Evolutionary conservation across 2,113 vertebrate genomes (phyloP).

Genomic region (Microtus ochrogaster): DNA sequence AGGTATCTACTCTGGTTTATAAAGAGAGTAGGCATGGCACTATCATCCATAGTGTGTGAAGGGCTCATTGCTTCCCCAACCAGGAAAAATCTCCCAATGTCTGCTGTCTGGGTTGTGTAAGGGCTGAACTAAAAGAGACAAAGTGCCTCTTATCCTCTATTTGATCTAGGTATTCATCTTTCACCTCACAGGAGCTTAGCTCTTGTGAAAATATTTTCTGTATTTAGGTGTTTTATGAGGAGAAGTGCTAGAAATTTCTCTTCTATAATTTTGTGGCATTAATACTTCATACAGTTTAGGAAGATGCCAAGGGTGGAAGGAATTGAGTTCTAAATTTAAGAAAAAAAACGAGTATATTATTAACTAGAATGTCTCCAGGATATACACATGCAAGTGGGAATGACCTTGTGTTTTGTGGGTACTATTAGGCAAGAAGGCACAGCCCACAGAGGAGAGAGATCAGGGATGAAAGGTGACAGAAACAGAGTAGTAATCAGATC

Average conservation of each 20-base stretch:
- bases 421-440: background rate
- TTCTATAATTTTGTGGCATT: background rate
- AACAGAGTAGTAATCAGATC: background rate
- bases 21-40: background rate
- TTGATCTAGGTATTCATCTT: background rate
- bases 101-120: background rate
- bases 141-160: background rate
- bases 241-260: background rate
- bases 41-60: background rate
- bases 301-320: background rate
- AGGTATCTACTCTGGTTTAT: background rate
- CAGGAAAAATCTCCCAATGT: background rate
- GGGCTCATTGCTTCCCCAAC: background rate
- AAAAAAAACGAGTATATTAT: background rate
- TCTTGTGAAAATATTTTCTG: background rate
- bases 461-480: background rate
- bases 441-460: background rate
- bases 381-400: background rate
- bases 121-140: background rate
- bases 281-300: background rate
- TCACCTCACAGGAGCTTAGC: background rate
- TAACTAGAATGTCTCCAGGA: background rate
- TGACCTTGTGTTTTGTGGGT: background rate
- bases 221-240: background rate
- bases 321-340: background rate